These are phyloP conservation scores for Drosophila putrida DNA, from an alignment of 2,888 invertebrate genomes.

Conservation along the genomic window DNA sequence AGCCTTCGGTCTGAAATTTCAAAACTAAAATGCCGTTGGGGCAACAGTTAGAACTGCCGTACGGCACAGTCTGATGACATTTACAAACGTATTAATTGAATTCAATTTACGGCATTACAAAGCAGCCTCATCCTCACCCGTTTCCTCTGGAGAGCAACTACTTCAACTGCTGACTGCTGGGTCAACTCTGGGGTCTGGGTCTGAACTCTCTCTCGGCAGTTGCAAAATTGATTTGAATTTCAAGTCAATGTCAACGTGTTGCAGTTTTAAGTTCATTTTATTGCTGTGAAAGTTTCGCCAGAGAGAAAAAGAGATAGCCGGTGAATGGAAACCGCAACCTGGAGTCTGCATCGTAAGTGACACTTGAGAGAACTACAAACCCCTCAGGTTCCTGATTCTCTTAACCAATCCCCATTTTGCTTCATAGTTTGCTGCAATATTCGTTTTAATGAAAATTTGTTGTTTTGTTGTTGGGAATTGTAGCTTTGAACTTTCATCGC, in stretches of 20 bases:
- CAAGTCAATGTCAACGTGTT: conserved; percentile 60
- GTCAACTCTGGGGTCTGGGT: conserved; percentile 11
- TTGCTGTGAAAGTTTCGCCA: background rate
- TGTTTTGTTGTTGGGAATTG: conserved; percentile 6
- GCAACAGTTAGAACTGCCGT: conserved; percentile 4
- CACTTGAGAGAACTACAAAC: conserved; percentile 8
- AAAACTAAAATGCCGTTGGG: conserved; percentile 13
- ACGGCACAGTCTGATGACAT: conserved; percentile 45
- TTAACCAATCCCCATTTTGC: background rate
- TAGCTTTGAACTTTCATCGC: conserved; percentile 28
- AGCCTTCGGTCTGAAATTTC: conserved; percentile 15
- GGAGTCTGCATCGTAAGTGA: conserved; percentile 20
- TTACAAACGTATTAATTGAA: conserved; percentile 68
- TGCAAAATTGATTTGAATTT: conserved; percentile 66
- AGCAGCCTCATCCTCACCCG: background rate
- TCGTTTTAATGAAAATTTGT: conserved; percentile 45
- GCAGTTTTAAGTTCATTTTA: conserved; percentile 17
- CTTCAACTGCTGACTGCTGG: background rate
- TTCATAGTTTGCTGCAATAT: conserved; percentile 17
- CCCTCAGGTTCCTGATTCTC: no score
- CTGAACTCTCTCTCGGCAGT: conserved; percentile 10
- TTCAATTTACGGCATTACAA: conserved; percentile 58
- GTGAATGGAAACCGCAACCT: conserved; percentile 20
- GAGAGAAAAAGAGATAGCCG: background rate
- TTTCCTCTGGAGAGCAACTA: background rate